Evolutionary conservation across 2,888 invertebrate species (phyloP).

Genomic region (Epirrhoe alternata): DNA sequence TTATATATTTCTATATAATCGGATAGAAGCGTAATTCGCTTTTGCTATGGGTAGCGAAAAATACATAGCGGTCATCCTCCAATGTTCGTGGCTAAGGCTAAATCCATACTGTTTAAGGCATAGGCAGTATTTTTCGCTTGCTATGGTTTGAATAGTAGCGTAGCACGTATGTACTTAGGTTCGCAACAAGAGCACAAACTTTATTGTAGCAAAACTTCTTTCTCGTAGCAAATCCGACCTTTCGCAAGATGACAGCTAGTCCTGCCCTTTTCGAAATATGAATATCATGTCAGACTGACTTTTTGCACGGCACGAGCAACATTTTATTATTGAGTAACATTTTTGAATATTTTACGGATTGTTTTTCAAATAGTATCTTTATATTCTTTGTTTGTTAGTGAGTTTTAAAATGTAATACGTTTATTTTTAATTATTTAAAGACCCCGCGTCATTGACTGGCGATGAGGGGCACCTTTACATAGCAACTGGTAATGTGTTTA

Average conservation of each 20-base stretch:
- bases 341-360: conserved; percentile 46
- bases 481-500: conserved; percentile 60
- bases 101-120: background rate
- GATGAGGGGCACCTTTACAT: conserved; percentile 65
- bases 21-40: background rate
- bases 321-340: conserved; percentile 44
- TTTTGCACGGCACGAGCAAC: conserved; percentile 42
- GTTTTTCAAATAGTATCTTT: conserved; percentile 49
- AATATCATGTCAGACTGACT: conserved; percentile 53
- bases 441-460: conserved; percentile 62
- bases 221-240: conserved; percentile 11
- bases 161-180: background rate
- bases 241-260: conserved; percentile 20
- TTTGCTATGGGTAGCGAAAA: background rate
- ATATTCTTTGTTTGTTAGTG: conserved; percentile 47
- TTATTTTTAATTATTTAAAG: conserved; percentile 50
- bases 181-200: background rate
- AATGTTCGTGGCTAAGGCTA: no score
- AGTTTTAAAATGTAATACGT: conserved; percentile 60
- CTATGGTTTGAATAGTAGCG: background rate
- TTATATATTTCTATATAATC: background rate
- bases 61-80: background rate
- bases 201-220: background rate
- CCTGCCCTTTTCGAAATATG: conserved; percentile 48
- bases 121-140: background rate